phyloP scores from a whole-genome alignment of 2,888 invertebrate genomes.

The Allacma fusca region DNA sequence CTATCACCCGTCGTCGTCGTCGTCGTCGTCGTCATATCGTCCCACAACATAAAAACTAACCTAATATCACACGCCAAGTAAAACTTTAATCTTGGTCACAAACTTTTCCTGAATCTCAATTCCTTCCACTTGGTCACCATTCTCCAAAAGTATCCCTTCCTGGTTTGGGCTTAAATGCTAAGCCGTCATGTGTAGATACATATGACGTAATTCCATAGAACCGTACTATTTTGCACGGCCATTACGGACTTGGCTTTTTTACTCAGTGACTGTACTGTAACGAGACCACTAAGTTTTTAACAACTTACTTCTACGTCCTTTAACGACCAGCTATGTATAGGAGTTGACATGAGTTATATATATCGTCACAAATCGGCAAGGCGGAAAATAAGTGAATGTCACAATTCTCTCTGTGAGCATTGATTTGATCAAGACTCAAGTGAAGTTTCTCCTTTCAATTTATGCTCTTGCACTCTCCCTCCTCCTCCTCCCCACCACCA shows the following conservation, averaged over 20 bases:
- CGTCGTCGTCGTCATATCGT: constrained; percentile 1
- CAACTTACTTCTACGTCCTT: not conserved
- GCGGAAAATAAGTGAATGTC: not conserved
- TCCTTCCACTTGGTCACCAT: not conserved
- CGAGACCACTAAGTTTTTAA: not conserved
- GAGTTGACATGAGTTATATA: too few species aligned
- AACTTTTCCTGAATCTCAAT: constrained; percentile 16
- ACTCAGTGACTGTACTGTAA: not conserved
- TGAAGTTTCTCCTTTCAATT: not conserved
- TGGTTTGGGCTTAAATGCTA: too few species aligned
- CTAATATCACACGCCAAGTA: constrained; percentile 16
- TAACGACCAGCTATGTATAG: too few species aligned
- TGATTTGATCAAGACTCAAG: not conserved
- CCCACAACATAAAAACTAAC: constrained; percentile 12
- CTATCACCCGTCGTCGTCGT: constrained; percentile 8
- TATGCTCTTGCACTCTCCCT: not conserved
- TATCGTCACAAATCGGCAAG: not conserved
- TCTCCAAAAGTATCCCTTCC: not conserved
- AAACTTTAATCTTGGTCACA: constrained; percentile 16
- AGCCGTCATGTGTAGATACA: too few species aligned
- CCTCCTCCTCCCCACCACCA: not conserved
- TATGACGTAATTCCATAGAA: too few species aligned
- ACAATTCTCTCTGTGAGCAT: not conserved
- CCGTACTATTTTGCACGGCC: not conserved
- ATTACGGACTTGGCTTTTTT: not conserved